A percentile compares a stretch with the other conserved stretches of the same genome.
phyloP scores from a whole-genome alignment of 2,888 invertebrate genomes.

The Parnassius smintheus region DNA sequence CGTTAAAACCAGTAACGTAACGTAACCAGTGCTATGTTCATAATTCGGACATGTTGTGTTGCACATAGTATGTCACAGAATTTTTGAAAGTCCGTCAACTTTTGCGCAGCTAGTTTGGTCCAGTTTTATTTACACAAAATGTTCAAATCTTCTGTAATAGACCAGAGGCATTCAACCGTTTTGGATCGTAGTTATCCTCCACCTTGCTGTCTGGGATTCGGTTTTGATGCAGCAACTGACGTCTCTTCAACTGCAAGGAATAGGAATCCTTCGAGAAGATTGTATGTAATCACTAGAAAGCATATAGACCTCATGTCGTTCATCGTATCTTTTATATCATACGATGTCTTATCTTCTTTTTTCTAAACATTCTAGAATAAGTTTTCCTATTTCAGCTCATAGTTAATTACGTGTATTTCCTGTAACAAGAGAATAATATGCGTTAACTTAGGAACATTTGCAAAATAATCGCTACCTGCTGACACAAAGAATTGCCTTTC shows the following conservation, averaged over 20 bases:
- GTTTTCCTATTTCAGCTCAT: slow-evolving; percentile 9
- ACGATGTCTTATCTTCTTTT: slow-evolving; percentile 50
- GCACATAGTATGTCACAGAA: slow-evolving; percentile 71
- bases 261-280: slow-evolving; percentile 94
- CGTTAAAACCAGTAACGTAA: too few species aligned
- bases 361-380: slow-evolving; percentile 46
- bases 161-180: slow-evolving; percentile 91
- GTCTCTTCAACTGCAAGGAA: slow-evolving; percentile 89
- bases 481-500: too few species aligned
- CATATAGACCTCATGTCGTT: slow-evolving; percentile 75
- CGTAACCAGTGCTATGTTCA: slow-evolving; percentile 35
- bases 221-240: slow-evolving; percentile 84
- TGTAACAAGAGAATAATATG: slow-evolving; percentile 33
- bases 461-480: not conserved
- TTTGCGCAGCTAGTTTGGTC: slow-evolving; percentile 92
- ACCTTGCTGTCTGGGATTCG: slow-evolving; percentile 80
- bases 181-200: slow-evolving; percentile 82
- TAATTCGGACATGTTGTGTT: slow-evolving; percentile 57
- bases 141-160: slow-evolving; percentile 92
- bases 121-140: slow-evolving; percentile 95
- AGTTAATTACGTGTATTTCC: slow-evolving; percentile 23
- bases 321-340: slow-evolving; percentile 62
- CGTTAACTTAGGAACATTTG: not conserved
- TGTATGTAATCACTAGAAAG: slow-evolving; percentile 93
- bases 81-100: slow-evolving; percentile 92